Percentiles rank a stretch among this genome's conserved stretches.
Evolutionary conservation across 2,888 invertebrate species (phyloP).

Genomic region (Amiota minor): DNA sequence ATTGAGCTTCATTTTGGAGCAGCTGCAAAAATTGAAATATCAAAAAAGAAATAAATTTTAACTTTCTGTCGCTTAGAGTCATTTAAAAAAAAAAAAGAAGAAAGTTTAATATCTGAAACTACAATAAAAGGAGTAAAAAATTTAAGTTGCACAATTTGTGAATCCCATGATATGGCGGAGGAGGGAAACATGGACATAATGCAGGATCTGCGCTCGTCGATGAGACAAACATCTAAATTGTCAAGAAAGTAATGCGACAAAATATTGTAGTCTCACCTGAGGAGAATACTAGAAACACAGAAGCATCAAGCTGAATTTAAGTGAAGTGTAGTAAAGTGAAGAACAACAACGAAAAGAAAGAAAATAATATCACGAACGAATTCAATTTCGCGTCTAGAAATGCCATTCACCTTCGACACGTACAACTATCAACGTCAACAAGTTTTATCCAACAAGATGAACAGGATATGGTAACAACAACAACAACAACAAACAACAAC

Average conservation of each 20-base stretch:
- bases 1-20: background rate
- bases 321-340: conserved; percentile 28
- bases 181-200: background rate
- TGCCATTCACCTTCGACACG: conserved; percentile 67
- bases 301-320: background rate
- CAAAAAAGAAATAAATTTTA: background rate
- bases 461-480: conserved; percentile 23
- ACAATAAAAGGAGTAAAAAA: background rate
- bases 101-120: no score
- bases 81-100: background rate
- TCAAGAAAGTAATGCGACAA: conserved; percentile 64
- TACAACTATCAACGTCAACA: conserved; percentile 66
- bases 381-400: conserved; percentile 68
- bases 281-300: conserved; percentile 13
- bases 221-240: conserved; percentile 67
- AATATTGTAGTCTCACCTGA: conserved; percentile 60
- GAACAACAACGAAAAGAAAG: conserved; percentile 47
- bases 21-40: background rate
- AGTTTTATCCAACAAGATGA: conserved; percentile 51
- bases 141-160: conserved; percentile 15
- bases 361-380: conserved; percentile 58
- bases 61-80: background rate
- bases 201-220: background rate
- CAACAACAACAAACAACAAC: background rate
- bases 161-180: background rate